These are phyloP conservation scores for Brachionus rubens DNA, from an alignment of 1,140 invertebrate species.

Conservation along the genomic window DNA sequence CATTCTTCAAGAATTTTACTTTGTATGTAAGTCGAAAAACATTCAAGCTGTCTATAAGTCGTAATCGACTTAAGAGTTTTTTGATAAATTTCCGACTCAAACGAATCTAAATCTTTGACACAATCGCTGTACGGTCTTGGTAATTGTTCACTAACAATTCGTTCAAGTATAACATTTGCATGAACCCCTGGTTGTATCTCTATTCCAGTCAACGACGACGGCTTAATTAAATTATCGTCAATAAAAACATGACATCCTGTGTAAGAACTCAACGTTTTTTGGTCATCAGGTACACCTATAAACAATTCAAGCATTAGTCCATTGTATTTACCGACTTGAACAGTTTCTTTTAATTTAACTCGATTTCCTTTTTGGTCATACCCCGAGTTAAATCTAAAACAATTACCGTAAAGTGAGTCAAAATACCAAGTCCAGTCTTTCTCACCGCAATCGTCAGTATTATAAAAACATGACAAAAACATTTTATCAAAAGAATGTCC, in stretches of 20 bases:
- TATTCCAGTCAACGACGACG: background rate
- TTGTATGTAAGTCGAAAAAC: background rate
- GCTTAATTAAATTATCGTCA: background rate
- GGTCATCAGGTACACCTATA: background rate
- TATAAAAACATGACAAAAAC: background rate
- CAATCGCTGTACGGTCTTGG: background rate
- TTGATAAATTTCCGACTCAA: slow-evolving; percentile 4
- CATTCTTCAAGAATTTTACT: background rate
- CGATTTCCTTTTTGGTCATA: background rate
- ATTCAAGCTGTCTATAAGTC: background rate
- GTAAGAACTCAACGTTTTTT: background rate
- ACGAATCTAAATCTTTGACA: background rate
- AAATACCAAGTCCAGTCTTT: background rate
- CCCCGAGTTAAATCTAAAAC: slow-evolving; percentile 2
- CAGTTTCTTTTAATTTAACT: background rate
- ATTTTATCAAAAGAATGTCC: background rate
- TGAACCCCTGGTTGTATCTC: background rate
- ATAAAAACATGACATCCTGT: slow-evolving; percentile 25
- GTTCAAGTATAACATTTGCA: background rate
- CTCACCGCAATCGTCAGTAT: background rate
- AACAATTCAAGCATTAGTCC: slow-evolving; percentile 5
- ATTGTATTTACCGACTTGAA: background rate
- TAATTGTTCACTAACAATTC: background rate
- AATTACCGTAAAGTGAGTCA: slow-evolving; percentile 5
- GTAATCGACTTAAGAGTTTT: background rate